Base-by-base conservation (phyloP, 2,113 vertebrate genomes). In the Planiliza haematocheilus region DNA sequence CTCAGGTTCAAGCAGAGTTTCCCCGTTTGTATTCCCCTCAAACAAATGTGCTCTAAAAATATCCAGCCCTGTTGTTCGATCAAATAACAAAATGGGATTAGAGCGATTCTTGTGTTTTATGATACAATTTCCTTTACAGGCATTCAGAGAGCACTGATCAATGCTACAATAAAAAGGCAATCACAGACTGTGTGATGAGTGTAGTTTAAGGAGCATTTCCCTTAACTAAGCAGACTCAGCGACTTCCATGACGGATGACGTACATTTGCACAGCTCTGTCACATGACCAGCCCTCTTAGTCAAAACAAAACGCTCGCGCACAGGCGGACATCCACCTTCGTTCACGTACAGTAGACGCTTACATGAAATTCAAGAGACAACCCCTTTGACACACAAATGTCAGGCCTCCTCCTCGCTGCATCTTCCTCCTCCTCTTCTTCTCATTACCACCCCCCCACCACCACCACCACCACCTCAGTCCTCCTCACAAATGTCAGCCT, bases 401-500 rank as follows among this genome's bases (percentile, higher is more conserved):
- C 59, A 46, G 34, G 12, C 39, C 13, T 2, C 39, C 11, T 58
- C 36, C 10, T 30, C 37, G 2, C 30, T 10, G 18, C 2, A 10
- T 8, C 18, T 51, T 45, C 39, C 20, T 45, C 39, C 20, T 45
- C 20, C 24, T 24, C 38, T 12, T 10, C 46, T 55, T 57, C 65
- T 60, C 53, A 69, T 74, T 72, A 55, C 59, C 51, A n/a, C n/a
- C 30, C 34, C 9, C 24, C 2, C 24, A 30, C 24, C 24, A 30
- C 24, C 24, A 2, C 24, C 24, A 2, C 2, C 24, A 2, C 24
- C 2, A 2, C 24, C 24, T 3, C 24, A 2, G 2, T 52, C 56
- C 63, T 70, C 49, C 74, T 63, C 50, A 64, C 34, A 90, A 88
- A 85, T 86, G 83, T 81, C 86, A 87, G 68, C 64, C 52, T 69